phyloP scores from a whole-genome alignment of 2,888 invertebrate genomes.

The Chirona hameri region DNA sequence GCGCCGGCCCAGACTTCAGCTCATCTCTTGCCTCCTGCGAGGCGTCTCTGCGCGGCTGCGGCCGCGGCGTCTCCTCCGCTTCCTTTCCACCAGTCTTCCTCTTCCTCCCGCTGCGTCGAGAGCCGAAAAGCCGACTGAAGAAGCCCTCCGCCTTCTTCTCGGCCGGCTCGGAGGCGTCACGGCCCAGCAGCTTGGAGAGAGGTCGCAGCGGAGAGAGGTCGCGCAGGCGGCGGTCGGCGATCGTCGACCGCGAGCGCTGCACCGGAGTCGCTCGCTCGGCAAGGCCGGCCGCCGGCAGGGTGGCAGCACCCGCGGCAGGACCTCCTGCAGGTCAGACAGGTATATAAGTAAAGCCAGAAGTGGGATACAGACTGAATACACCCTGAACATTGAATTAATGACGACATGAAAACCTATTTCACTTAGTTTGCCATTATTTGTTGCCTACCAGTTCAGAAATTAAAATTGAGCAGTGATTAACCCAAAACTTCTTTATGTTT shows the following conservation, averaged over 20 bases:
- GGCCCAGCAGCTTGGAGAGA: neutral
- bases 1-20: neutral
- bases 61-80: neutral
- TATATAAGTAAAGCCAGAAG: too few species aligned
- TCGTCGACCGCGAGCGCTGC: neutral
- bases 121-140: slow-evolving; percentile 4
- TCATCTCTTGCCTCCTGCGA: too few species aligned
- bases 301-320: neutral
- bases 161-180: neutral
- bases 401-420: too few species aligned
- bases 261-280: neutral
- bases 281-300: neutral
- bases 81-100: neutral
- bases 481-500: too few species aligned
- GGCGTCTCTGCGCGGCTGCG: neutral
- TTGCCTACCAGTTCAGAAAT: too few species aligned
- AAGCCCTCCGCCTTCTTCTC: neutral
- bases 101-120: slow-evolving; percentile 1
- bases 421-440: too few species aligned
- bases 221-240: neutral
- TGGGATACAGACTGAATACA: too few species aligned
- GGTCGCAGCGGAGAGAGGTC: slow-evolving; percentile 2
- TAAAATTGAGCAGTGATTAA: too few species aligned
- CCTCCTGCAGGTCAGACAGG: too few species aligned
- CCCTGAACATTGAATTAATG: too few species aligned